Conservation (phyloP, 2,888 invertebrate species). For the Zygaena filipendulae region DNA sequence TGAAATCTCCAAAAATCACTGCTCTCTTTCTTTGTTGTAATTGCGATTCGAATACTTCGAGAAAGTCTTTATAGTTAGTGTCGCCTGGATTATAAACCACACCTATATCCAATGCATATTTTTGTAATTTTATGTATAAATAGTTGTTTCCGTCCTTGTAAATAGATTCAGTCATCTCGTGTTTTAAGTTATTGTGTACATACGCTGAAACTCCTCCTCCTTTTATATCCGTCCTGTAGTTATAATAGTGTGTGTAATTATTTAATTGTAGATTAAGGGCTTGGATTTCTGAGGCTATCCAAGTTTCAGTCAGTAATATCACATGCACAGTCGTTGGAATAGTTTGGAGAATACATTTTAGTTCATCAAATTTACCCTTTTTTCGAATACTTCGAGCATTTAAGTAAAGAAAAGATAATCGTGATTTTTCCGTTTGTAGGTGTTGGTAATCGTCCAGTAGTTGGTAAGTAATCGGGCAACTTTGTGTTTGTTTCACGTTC, state of each 20-base stretch:
- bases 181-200: slow-evolving; percentile 17
- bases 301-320: slow-evolving; percentile 1
- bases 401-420: slow-evolving; percentile 11
- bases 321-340: slow-evolving; percentile 2
- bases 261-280: not conserved
- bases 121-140: slow-evolving; percentile 16
- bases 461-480: slow-evolving; percentile 8
- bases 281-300: not conserved
- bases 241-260: slow-evolving; percentile 15
- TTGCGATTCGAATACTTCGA: slow-evolving; percentile 10
- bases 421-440: slow-evolving; percentile 6
- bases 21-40: slow-evolving; percentile 13
- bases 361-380: slow-evolving; percentile 1
- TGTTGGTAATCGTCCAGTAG: slow-evolving; percentile 12
- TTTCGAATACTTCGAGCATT: slow-evolving; percentile 8
- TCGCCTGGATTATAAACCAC: slow-evolving; percentile 16
- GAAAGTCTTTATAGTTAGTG: slow-evolving; percentile 13
- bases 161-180: slow-evolving; percentile 6
- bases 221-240: slow-evolving; percentile 13
- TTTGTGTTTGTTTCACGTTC: not conserved
- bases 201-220: slow-evolving; percentile 20
- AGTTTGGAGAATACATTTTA: slow-evolving; percentile 11
- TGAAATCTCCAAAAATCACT: slow-evolving; percentile 11
- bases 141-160: slow-evolving; percentile 18
- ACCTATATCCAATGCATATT: slow-evolving; percentile 14